phyloP scores from a whole-genome alignment of 2,113 vertebrate genomes.

The Arenaria interpres region DNA sequence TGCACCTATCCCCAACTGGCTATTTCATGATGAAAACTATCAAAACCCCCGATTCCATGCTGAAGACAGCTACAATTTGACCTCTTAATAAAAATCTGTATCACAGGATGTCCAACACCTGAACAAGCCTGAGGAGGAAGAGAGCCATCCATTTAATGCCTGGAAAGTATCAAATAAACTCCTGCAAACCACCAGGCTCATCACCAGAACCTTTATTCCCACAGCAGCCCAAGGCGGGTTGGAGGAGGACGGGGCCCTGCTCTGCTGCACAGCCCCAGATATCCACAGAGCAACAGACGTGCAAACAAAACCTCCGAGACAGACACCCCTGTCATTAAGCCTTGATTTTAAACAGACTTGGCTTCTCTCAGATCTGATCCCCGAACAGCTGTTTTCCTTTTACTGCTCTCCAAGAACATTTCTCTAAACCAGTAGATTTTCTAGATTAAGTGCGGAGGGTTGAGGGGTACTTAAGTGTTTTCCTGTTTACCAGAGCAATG shows the following conservation, averaged over 20 bases:
- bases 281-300: not conserved
- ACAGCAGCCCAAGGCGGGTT: accelerated
- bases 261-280: not conserved
- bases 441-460: not conserved
- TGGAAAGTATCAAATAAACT: not conserved
- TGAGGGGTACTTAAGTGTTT: not conserved
- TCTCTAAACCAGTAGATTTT: not conserved
- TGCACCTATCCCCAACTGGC: not conserved
- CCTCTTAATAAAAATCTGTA: not conserved
- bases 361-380: not conserved
- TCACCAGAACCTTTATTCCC: not conserved
- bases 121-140: not conserved
- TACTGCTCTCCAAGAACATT: slow-evolving; percentile 13
- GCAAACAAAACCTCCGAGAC: not conserved
- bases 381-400: slow-evolving; percentile 45
- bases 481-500: slow-evolving; percentile 21
- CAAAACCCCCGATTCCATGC: accelerated
- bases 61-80: not conserved
- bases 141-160: not conserved
- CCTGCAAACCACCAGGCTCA: not conserved
- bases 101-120: not conserved
- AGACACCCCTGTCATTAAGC: not conserved
- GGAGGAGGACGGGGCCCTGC: not conserved
- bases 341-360: slow-evolving; percentile 10
- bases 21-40: not conserved